Evolutionary conservation across 2,888 invertebrate genomes (phyloP).

Genomic region (Pinctada fucata): DNA sequence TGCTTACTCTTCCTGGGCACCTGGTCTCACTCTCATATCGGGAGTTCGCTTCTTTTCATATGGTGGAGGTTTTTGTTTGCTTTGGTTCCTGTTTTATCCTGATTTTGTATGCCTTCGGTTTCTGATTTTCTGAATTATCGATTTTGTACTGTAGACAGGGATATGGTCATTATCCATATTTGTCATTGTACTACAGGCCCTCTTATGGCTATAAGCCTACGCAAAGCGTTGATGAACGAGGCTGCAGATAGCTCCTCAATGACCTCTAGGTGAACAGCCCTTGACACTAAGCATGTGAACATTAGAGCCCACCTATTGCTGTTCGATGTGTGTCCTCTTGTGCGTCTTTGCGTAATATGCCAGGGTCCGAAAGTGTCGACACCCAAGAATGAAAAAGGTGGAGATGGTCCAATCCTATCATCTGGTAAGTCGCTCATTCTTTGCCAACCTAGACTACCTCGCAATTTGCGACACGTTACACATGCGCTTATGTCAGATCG

Average conservation of each 20-base stretch:
- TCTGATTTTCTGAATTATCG: no score
- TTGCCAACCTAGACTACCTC: conserved; percentile 11
- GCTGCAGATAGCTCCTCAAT: conserved; percentile 34
- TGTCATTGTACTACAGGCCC: no score
- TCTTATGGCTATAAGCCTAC: conserved; percentile 33
- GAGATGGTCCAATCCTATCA: not conserved
- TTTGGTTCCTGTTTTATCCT: no score
- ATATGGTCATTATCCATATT: no score
- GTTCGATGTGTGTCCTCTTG: conserved; percentile 24
- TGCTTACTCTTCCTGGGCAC: no score
- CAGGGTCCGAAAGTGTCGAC: no score
- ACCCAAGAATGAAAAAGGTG: no score
- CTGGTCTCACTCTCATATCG: no score
- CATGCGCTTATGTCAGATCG: conserved; percentile 9
- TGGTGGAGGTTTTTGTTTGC: no score
- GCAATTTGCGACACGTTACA: conserved; percentile 21
- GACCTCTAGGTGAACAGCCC: conserved; percentile 46
- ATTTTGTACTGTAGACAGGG: no score
- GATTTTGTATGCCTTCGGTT: no score
- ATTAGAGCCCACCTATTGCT: conserved; percentile 45
- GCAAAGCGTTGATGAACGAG: conserved; percentile 14
- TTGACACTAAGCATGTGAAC: conserved; percentile 41
- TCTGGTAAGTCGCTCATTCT: conserved; percentile 25
- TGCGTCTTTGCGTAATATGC: conserved; percentile 27
- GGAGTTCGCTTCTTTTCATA: no score